Conservation (phyloP, 2,113 vertebrate species). For the Protobothrops mucrosquamatus region DNA sequence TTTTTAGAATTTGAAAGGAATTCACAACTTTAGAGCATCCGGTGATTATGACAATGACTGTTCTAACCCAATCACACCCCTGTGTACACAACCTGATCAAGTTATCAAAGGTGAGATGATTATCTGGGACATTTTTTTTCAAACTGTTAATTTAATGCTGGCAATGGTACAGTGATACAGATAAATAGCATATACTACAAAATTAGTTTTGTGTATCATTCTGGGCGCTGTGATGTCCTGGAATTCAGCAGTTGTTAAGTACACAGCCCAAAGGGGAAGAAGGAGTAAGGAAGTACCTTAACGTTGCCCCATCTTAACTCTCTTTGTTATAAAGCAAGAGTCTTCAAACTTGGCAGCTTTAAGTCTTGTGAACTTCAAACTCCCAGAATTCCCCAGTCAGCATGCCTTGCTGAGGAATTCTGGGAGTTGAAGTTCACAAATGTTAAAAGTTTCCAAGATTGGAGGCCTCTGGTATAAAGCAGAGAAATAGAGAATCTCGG, state of each 20-base stretch:
- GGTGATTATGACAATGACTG: constrained; percentile 98
- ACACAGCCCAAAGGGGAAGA: neutral
- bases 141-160: neutral
- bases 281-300: neutral
- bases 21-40: constrained; percentile 95
- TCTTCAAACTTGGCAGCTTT: neutral
- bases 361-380: neutral
- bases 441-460: too few relatives aligned
- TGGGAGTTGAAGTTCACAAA: neutral
- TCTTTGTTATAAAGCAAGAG: neutral
- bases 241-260: neutral
- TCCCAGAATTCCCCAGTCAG: too few relatives aligned
- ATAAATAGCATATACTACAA: neutral
- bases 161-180: neutral
- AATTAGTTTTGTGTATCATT: neutral
- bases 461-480: neutral
- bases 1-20: constrained; percentile 92
- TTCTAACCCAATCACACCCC: constrained; percentile 85
- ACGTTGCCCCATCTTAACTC: neutral
- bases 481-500: too few relatives aligned
- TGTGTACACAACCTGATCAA: constrained; percentile 95
- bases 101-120: constrained; percentile 89
- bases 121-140: neutral
- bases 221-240: neutral
- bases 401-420: neutral